phyloP scores from a whole-genome alignment of 1,140 invertebrate genomes.

The Oryzaephilus surinamensis region DNA sequence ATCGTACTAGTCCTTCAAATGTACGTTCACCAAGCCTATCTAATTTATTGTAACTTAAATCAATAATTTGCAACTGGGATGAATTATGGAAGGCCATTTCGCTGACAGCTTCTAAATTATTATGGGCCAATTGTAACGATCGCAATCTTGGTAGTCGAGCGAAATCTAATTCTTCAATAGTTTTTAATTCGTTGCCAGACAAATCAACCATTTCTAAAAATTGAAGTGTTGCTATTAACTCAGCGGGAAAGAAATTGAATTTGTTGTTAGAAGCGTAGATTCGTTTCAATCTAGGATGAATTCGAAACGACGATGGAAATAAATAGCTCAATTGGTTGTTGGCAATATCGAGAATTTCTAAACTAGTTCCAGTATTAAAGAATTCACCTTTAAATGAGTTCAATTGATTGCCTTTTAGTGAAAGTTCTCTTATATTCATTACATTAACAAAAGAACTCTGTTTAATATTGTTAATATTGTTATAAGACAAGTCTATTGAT shows the following conservation, averaged over 20 bases:
- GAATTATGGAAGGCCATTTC: conserved; percentile 86
- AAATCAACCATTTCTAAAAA: conserved; percentile 64
- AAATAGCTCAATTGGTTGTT: conserved; percentile 67
- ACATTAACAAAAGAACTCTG: conserved; percentile 54
- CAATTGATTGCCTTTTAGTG: conserved; percentile 58
- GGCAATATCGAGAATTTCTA: conserved; percentile 63
- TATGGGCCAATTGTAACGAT: conserved; percentile 56
- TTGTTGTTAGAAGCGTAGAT: conserved; percentile 62
- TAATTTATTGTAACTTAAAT: conserved; percentile 61
- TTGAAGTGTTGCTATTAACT: conserved; percentile 62
- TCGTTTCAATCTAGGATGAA: conserved; percentile 59
- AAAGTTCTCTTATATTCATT: conserved; percentile 56
- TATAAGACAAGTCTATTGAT: conserved; percentile 60
- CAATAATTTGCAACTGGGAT: conserved; percentile 69
- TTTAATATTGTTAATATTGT: conserved; percentile 65
- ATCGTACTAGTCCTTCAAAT: conserved; percentile 68
- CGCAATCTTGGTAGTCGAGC: conserved; percentile 63
- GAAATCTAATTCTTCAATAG: conserved; percentile 73
- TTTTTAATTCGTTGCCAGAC: conserved; percentile 63
- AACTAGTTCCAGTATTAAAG: conserved; percentile 57
- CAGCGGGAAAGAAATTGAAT: conserved; percentile 71
- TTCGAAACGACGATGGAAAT: conserved; percentile 71
- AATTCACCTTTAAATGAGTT: conserved; percentile 69
- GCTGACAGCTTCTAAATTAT: conserved; percentile 67
- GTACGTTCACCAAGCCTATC: conserved; percentile 65